phyloP scores from a whole-genome alignment of 2,797 vertebrate species.

The Schizothorax lantsangensis region DNA sequence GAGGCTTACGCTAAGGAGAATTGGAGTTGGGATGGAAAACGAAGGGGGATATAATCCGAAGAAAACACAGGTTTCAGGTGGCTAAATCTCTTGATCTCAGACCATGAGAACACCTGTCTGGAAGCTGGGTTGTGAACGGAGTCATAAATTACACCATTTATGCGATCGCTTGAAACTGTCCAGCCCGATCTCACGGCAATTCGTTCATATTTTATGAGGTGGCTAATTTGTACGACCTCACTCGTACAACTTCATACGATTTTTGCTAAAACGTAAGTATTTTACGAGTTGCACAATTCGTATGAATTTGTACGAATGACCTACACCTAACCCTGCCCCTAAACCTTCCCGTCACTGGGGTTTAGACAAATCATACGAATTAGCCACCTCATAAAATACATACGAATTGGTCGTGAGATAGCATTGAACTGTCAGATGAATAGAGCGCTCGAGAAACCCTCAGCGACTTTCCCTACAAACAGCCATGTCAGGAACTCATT shows the following conservation, averaged over 20 bases:
- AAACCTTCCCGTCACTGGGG: no score
- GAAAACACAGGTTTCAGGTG: slow-evolving; percentile 75
- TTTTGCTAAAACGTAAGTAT: no score
- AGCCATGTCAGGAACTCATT: slow-evolving; percentile 38
- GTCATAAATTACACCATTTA: background rate
- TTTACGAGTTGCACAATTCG: no score
- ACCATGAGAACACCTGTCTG: slow-evolving; percentile 65
- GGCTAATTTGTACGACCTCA: no score
- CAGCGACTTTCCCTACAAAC: background rate
- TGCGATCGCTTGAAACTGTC: background rate
- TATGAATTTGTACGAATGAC: no score
- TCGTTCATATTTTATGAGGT: no score
- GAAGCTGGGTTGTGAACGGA: background rate
- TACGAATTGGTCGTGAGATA: no score
- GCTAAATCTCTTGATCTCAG: slow-evolving; percentile 72
- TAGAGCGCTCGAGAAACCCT: background rate
- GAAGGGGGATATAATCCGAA: slow-evolving; percentile 68
- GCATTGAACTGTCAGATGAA: background rate
- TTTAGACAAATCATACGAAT: no score
- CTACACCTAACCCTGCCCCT: no score
- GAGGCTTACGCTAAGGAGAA: slow-evolving; percentile 66
- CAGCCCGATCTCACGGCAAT: no score
- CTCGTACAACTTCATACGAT: no score
- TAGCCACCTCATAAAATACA: no score
- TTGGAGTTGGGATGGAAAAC: slow-evolving; percentile 56